Evolutionary conservation across 2,113 vertebrate genomes (phyloP).

Genomic region (Xerus inauris): DNA sequence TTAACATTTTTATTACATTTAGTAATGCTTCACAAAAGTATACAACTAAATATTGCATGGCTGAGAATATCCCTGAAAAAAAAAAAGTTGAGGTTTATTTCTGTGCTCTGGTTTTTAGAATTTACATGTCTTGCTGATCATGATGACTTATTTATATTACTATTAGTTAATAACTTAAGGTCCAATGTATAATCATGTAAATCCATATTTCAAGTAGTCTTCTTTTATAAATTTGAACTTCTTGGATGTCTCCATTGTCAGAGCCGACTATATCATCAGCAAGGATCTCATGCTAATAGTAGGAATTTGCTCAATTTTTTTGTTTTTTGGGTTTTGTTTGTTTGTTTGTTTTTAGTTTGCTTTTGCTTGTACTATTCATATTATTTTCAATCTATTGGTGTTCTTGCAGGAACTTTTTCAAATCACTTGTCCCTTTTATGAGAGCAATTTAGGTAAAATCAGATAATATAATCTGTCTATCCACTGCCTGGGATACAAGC

Average conservation of each 20-base stretch:
- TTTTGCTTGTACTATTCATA: not conserved
- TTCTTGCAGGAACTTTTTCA: not conserved
- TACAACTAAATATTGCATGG: not conserved
- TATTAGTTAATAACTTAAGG: not conserved
- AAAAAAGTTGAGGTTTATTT: not conserved
- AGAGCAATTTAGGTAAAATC: slow-evolving; percentile 34
- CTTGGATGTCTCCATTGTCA: not conserved
- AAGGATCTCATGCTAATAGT: not conserved
- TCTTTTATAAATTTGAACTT: not conserved
- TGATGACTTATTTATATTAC: not conserved
- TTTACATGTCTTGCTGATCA: not conserved
- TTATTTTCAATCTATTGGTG: not conserved
- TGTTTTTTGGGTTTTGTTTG: not conserved
- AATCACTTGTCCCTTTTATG: not conserved
- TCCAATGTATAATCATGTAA: not conserved
- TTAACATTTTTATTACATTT: not conserved
- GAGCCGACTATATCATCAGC: not conserved
- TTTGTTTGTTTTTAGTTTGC: slow-evolving; percentile 8
- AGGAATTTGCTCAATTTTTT: not conserved
- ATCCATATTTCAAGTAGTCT: not conserved
- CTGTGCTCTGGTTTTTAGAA: not conserved
- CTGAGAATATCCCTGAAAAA: not conserved
- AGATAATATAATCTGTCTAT: not conserved
- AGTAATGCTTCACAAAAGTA: slow-evolving; percentile 5
- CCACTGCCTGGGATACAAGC: not conserved